Evolutionary conservation across 2,797 vertebrate genomes (phyloP), one percentile per base, ranked within the genome.

Genomic region (Xiphophorus birchmanni): DNA sequence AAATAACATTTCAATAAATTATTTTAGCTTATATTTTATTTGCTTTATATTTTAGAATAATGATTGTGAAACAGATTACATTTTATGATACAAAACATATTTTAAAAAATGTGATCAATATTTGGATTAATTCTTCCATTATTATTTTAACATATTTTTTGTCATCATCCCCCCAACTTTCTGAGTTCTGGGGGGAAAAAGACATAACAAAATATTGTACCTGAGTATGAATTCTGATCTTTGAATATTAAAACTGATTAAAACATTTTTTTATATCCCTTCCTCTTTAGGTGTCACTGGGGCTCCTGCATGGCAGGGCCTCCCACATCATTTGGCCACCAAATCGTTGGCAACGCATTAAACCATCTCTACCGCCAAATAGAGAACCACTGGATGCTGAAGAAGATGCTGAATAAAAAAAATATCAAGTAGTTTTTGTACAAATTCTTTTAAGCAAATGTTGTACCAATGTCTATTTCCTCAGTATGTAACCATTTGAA

Each of bases 261-360:
- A 45, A 50, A 15, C 44, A 50, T 6, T 42, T 1, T 42, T 7
- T 60, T 21, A 9, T 48, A 9, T 50, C 56, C 5, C 12, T 7
- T 45, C 23, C 45, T 54, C 32, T 32, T 65, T 4, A 96, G 96
- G 95, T 96, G 74, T 96, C 96, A 0, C 82, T 95, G 7, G 95
- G 95, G 40, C 92, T 96, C n/a, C 82, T 96, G 1, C 95, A 96
- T 0, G 95, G 94, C 29, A 93, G 92, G 3, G 95, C 96, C 0
- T 96, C 96, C 76, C 94, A 96, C 93, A 96, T 96, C 86, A 94
- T 96, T 81, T 96, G 96, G 95, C 96, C 95, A 0, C 96, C 95
- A 0, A 90, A 78, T 21, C 95, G 96, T 0, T 96, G 95, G 95
- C 95, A 95, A 92, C 91, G 86, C 60, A 96, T 96, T 80, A 78